Conservation (phyloP, 2,797 vertebrate genomes). For the Premnoplex brunnescens region DNA sequence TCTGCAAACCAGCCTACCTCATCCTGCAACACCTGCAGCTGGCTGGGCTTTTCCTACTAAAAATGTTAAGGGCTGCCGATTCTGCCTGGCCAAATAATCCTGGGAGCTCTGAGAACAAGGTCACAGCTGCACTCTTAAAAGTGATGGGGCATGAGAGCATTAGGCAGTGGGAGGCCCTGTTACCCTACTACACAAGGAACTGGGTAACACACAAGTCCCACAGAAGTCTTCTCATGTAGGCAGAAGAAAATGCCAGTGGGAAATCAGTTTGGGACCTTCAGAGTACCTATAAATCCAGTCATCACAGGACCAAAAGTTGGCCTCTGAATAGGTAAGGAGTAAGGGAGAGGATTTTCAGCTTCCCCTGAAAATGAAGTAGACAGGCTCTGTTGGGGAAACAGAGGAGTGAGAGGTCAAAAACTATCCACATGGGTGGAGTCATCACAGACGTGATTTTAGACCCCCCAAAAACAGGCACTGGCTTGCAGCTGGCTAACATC, state of each 20-base stretch:
- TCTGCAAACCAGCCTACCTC: not conserved
- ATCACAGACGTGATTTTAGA: not conserved
- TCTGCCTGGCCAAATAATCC: not conserved
- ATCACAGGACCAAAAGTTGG: not conserved
- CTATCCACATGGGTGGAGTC: not conserved
- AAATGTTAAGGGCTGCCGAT: not conserved
- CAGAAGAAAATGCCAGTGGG: not conserved
- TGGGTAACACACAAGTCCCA: not conserved
- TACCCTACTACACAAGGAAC: not conserved
- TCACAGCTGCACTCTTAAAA: not conserved
- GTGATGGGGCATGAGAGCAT: not conserved
- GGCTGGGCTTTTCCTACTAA: not conserved
- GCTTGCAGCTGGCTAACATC: not conserved
- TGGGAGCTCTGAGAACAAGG: not conserved
- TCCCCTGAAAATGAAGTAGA: not conserved
- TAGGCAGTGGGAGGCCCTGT: not conserved
- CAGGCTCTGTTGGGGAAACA: not conserved
- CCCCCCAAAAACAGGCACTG: not conserved
- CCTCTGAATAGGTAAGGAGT: not conserved
- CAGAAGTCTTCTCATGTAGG: not conserved
- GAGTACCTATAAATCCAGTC: not conserved
- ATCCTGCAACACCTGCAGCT: not conserved
- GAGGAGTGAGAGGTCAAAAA: not conserved
- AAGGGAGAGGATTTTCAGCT: not conserved
- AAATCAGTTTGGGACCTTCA: not conserved